A percentile compares a stretch with the other conserved stretches of the same genome.
These are phyloP conservation scores for Gonatopus flavifemur DNA, from an alignment of 1,140 invertebrate species.

Conservation along the genomic window DNA sequence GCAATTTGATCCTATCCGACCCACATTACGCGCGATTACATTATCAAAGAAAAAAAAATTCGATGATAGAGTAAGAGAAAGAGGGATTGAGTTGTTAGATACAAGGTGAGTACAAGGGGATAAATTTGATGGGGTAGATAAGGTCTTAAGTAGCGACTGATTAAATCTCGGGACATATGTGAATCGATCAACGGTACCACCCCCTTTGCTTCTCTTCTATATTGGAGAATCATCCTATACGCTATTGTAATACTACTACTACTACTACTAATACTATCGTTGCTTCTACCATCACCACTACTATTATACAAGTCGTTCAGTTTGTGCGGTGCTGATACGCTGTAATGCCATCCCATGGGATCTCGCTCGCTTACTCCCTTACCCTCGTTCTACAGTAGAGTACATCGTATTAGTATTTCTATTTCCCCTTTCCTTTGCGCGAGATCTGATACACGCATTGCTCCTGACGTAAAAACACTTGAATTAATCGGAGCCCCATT, in stretches of 20 bases:
- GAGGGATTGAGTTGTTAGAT: background rate
- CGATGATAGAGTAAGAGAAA: conserved; percentile 16
- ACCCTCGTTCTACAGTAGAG: too few relatives aligned
- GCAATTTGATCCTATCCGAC: conserved; percentile 46
- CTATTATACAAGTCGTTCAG: conserved; percentile 38
- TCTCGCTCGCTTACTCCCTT: conserved; percentile 22
- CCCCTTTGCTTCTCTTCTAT: conserved; percentile 26
- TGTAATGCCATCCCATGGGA: conserved; percentile 52
- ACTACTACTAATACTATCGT: too few relatives aligned
- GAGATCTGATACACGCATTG: too few relatives aligned
- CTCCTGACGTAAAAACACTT: conserved; percentile 39
- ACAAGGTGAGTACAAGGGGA: conserved; percentile 20
- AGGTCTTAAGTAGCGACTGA: conserved; percentile 54
- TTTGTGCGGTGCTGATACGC: conserved; percentile 56
- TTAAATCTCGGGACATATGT: conserved; percentile 59
- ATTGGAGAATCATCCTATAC: too few relatives aligned
- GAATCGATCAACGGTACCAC: conserved; percentile 48
- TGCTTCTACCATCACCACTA: too few relatives aligned
- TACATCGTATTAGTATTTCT: too few relatives aligned
- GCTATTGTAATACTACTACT: too few relatives aligned
- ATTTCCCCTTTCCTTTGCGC: too few relatives aligned
- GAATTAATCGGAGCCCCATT: conserved; percentile 34
- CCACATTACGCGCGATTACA: conserved; percentile 49
- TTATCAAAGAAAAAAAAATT: too few relatives aligned
- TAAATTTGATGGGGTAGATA: conserved; percentile 45